Base-by-base conservation (phyloP, 2,888 invertebrate genomes). In the Eristalinus sepulchralis region DNA sequence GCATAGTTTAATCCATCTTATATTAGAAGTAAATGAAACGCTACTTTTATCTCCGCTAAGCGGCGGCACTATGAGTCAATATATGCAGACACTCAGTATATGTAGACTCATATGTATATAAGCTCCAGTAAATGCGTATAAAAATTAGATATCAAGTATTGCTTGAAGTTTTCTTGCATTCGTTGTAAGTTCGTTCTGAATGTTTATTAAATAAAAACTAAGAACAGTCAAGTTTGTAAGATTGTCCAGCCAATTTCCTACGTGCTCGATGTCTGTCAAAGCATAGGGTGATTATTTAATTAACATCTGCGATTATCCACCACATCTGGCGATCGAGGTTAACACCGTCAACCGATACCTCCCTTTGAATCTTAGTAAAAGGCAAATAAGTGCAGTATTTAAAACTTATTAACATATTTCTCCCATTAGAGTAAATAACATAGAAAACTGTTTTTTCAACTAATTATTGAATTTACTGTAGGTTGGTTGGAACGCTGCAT, bases 281-380 rank as follows among this genome's bases (percentile, higher is more conserved):
- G 11, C 27, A 33, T 20, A 9, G 9, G 27, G 13, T 53, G 59
- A 67, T 67, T 67, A 47, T 59, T 67, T 33, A 47, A 76, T 60
- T 76, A 47, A 22, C 76, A 76, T 60, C 39, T 67, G 59, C 1
- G 59, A 13, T 20, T 27, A 57, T 36, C 27, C 1, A 17, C 39
- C 9, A 66, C 59, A 66, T 59, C 66, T 75, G 75, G 31, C 39
- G 13, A 39, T 22, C 39, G 64, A 66, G 59, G 57, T 75, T 59
- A 8, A n/a, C 8, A n/a, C 66, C 66, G 27, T 66, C 47, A 20
- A 57, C 4, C 57, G 27, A 39, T 33, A 22, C 63, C 24, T 63
- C 22, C 59, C 39, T 20, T 66, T 57, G n/a, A 6, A 47, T 47
- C 6, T 1, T 17, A 8, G 17, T 8, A 47, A 2, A n/a, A 47